phyloP scores from a whole-genome alignment of 2,113 vertebrate species.

The Corvus hawaiiensis region DNA sequence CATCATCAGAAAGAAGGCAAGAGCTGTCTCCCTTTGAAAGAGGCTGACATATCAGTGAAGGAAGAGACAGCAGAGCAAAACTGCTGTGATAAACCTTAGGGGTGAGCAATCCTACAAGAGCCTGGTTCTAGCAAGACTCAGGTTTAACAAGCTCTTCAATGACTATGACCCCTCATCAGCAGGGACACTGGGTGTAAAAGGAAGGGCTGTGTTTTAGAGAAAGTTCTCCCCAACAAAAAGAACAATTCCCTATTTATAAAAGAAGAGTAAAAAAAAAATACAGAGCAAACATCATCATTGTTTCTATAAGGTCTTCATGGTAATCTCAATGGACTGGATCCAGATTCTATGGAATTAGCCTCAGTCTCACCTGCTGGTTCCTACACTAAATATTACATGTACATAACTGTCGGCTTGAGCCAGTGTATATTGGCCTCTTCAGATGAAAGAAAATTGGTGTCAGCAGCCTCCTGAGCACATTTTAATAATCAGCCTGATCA shows the following conservation, averaged over 20 bases:
- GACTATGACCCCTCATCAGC: not conserved
- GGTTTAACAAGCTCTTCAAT: not conserved
- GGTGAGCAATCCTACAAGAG: not conserved
- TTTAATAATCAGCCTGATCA: slow-evolving; percentile 78
- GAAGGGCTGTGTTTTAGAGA: not conserved
- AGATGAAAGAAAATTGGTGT: slow-evolving; percentile 72
- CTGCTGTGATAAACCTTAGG: not conserved
- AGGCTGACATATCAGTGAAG: not conserved
- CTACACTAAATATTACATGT: slow-evolving; percentile 53
- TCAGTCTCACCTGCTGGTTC: slow-evolving; percentile 49
- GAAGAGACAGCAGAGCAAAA: not conserved
- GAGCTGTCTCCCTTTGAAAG: not conserved
- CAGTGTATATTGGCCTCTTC: slow-evolving; percentile 66
- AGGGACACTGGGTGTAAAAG: not conserved
- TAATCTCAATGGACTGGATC: not conserved
- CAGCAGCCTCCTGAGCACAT: slow-evolving; percentile 72
- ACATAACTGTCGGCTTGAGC: slow-evolving; percentile 48
- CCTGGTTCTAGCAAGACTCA: not conserved
- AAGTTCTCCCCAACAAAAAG: not conserved
- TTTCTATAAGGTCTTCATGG: not conserved
- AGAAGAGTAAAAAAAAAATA: not conserved
- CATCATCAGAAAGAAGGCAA: not conserved
- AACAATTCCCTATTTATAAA: not conserved
- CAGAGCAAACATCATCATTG: not conserved
- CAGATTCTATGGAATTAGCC: not conserved